These are phyloP conservation scores for Apomyelois bistriatella DNA, from an alignment of 2,888 invertebrate genomes.

Conservation along the genomic window DNA sequence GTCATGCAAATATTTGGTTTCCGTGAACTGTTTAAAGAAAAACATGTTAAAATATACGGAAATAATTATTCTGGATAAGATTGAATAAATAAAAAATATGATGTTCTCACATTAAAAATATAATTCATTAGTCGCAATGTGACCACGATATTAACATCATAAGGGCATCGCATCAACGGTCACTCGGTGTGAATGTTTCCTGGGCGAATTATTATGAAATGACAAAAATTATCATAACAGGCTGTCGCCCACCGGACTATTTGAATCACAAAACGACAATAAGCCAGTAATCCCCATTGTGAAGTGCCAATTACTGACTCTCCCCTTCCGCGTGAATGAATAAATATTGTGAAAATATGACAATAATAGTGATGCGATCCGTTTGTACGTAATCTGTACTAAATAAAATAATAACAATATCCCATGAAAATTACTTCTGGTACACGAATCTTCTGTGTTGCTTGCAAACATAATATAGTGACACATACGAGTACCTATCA, in stretches of 20 bases:
- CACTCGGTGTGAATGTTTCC: conserved; percentile 39
- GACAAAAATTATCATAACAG: conserved; percentile 74
- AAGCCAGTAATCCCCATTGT: conserved; percentile 77
- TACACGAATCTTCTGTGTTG: neutral
- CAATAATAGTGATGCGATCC: conserved; percentile 35
- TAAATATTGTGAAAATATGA: conserved; percentile 61
- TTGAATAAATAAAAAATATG: neutral
- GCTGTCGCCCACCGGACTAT: conserved; percentile 69
- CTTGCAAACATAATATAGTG: neutral
- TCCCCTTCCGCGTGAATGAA: conserved; percentile 76
- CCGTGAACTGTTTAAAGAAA: no score
- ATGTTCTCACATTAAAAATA: conserved; percentile 5
- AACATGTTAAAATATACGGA: no score
- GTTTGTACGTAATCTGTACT: conserved; percentile 25
- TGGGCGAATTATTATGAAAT: conserved; percentile 61
- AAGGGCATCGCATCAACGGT: conserved; percentile 31
- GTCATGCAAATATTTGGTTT: no score
- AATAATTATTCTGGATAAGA: no score
- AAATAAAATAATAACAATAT: conserved; percentile 2
- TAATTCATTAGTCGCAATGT: neutral
- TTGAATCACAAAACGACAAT: conserved; percentile 73
- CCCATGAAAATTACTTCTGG: neutral
- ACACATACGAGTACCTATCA: no score
- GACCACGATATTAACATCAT: conserved; percentile 18
- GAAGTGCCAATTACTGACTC: conserved; percentile 71